Evolutionary conservation across 1,140 invertebrate genomes (phyloP), one percentile per base, ranked within the genome.

Genomic region (Zaprionus vittiger): DNA sequence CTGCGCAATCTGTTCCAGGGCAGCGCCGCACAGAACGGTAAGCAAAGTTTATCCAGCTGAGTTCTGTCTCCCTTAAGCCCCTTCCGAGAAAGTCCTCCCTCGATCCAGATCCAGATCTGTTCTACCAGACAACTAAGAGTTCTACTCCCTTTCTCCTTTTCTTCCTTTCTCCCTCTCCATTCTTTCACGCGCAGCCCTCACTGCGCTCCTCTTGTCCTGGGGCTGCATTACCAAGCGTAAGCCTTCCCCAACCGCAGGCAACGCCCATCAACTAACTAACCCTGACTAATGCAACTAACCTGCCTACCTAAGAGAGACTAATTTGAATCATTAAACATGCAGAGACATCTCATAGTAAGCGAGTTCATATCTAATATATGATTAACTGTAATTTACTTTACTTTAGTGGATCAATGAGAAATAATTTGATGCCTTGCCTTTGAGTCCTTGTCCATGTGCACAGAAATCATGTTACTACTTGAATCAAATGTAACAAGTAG

Each of bases 1-100:
- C 62, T 92, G 73, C 85, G 89, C 34, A 92, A 75, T 68, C 80
- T 92, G 22, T 92, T 92, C 73, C 91, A 92, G 63, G 79, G 91
- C 74, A 91, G 79, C 60, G 77, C 83, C 56, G 82, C 91, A 65
- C 87, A 92, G 64, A 87, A 82, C 75, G 91, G 91, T 92, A 92
- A 92, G 91, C 69, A 70, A 60, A 41, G 65, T 44, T 11, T 34
- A 20, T 17, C 56, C 26, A 26, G 34, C 47, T 56, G 26, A 47
- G 3, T 3, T 34, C 1, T n/a, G 11, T 41, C 34, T 38, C 57
- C 6, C 9, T 26, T 26, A 47, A n/a, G 41, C 9, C 17, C 9
- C 38, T 49, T 4, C 20, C 12, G 12, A 26, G 14, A 38, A 14
- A 37, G 22, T 31, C 17, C 28, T 44, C 12, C 4, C 2, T 3